Base-by-base conservation (phyloP, 2,797 vertebrate genomes). In the Capromys pilorides region DNA sequence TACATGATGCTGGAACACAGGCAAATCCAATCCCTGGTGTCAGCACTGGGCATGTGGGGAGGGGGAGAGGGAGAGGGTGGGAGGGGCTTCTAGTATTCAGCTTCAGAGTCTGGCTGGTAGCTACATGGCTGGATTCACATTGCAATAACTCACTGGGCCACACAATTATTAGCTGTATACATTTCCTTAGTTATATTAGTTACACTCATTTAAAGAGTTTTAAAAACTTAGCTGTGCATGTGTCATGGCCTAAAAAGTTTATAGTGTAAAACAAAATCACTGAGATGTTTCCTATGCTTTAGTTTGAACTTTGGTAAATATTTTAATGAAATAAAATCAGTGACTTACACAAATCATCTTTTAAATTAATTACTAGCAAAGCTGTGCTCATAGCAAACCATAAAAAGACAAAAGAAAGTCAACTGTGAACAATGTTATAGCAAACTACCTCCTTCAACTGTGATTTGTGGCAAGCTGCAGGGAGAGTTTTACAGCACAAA, bases 281-380 rank as follows among this genome's bases (percentile, higher is more conserved):
- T 71, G 31, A 59, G 49, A 18, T 91, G 64, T 80, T 75, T 73
- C 16, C 45, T 57, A 64, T 31, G 45, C 16, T 87, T 78, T 51
- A 90, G 19, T 66, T 79, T 67, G 54, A 94, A 73, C 26, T 80
- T 80, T 12, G 11, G 39, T 69, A 67, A 69, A 69, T 86, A 39
- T 82, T 67, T 92, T 83, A 91, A 69, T 62, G 77, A 91, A 88
- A 87, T n/a, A n/a, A 77, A 88, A 67, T 69, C 45, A 67, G 64
- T 6, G 11, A 59, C 14, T 12, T 12, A 77, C 31, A 59, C n/a
- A 51, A 75, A 66, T 51, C 64, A 31, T 75, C 22, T 93, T 95
- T 39, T 62, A 11, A 83, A 64, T 36, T 91, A 84, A 79, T 84
- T 89, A 77, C 51, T 82, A 92, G 1, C 57, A 57, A 85, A 54